phyloP scores from a whole-genome alignment of 2,888 invertebrate species.

The Pheosia gnoma region DNA sequence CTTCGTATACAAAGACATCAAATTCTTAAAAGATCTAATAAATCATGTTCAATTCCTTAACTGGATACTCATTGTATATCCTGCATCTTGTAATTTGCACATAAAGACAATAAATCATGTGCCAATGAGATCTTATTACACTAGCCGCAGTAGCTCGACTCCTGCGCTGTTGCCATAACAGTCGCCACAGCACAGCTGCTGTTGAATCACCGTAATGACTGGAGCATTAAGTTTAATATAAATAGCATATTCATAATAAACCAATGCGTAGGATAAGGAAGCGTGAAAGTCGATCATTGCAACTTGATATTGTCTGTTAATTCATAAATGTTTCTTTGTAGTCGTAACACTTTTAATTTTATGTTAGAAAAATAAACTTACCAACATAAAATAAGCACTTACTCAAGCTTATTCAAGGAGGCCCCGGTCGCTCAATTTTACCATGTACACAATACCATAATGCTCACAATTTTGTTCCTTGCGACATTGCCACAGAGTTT shows the following conservation, averaged over 20 bases:
- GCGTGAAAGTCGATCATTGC: background rate
- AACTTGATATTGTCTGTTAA: background rate
- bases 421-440: background rate
- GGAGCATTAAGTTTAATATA: conserved; percentile 9
- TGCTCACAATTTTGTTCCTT: conserved; percentile 8
- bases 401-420: background rate
- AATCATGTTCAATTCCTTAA: background rate
- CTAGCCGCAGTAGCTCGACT: conserved; percentile 9
- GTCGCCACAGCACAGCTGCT: conserved; percentile 44
- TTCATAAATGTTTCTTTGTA: too few relatives aligned
- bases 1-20: background rate
- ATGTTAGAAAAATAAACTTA: background rate
- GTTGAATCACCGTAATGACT: conserved; percentile 39
- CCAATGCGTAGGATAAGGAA: background rate
- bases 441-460: background rate
- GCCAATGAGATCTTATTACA: conserved; percentile 36
- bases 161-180: conserved; percentile 40
- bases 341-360: background rate
- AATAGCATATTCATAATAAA: background rate
- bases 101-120: conserved; percentile 7
- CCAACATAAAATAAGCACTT: background rate
- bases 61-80: background rate
- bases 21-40: background rate
- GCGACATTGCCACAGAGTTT: conserved; percentile 12
- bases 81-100: background rate